Conservation (phyloP, 2,113 vertebrate species). For the Dissostichus mawsoni region DNA sequence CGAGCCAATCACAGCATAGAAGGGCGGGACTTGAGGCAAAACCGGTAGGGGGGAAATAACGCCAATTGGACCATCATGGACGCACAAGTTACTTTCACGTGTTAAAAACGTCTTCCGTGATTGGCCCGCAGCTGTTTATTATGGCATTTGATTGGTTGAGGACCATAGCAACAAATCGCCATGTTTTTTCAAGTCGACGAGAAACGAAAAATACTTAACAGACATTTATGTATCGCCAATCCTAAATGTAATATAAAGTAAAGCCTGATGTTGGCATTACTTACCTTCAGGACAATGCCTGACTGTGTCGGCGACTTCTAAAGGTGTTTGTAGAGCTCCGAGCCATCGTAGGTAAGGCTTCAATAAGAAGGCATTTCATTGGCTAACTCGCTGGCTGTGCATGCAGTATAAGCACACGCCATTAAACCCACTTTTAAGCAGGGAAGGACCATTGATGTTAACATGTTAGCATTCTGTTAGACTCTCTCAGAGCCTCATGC, state of each 20-base stretch:
- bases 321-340: slow-evolving; percentile 27
- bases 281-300: not conserved
- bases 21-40: too few species aligned
- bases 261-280: not conserved
- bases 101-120: slow-evolving; percentile 79
- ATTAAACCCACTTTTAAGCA: slow-evolving; percentile 70
- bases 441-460: slow-evolving; percentile 44
- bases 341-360: slow-evolving; percentile 77
- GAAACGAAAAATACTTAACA: slow-evolving; percentile 46
- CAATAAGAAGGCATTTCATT: slow-evolving; percentile 88
- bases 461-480: slow-evolving; percentile 21
- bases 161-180: slow-evolving; percentile 80
- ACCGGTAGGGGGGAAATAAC: not conserved
- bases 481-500: not conserved
- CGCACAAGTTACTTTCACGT: slow-evolving; percentile 73
- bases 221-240: slow-evolving; percentile 13
- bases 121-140: slow-evolving; percentile 74
- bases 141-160: slow-evolving; percentile 71
- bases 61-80: not conserved
- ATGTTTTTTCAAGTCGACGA: slow-evolving; percentile 72
- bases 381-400: slow-evolving; percentile 69
- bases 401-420: slow-evolving; percentile 83
- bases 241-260: not conserved
- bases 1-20: too few species aligned
- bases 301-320: slow-evolving; percentile 8